Base-by-base conservation (phyloP, 2,888 invertebrate species). In the Aphodius granarius region DNA sequence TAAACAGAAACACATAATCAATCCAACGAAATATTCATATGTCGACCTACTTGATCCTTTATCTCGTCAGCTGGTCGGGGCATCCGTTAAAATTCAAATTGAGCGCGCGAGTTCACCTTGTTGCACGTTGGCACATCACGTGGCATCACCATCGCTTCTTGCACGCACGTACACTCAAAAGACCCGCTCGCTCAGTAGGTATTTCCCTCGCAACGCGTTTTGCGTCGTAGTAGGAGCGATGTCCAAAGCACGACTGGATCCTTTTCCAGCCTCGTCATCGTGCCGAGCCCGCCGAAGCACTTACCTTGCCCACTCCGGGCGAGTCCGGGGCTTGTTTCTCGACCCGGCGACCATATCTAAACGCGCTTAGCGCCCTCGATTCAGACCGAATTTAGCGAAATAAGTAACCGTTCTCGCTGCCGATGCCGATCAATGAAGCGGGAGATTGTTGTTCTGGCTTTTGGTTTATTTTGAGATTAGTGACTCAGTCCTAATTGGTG, bases 291-390 rank as follows among this genome's bases (percentile, higher is more conserved):
- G 43, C 43, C 73, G 22, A 70, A 23, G 70, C 22, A 21, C 74
- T 75, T 72, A 75, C 75, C 75, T 75, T 75, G 72, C 75, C 72
- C 75, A 75, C 75, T 75, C 43, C 72, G 23, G 62, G 70, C 19
- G 68, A 63, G 64, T 73, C 73, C 73, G 70, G 76, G 76, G 76
- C 76, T 76, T 76, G 76, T 73, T n/a, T 76, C 68, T 66, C 63
- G 71, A 73, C 73, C 73, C 65, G 62, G 23, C 21, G 71, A 62
- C 19, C 70, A 65, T 70, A 68, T 76, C 76, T 76, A 73, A 76
- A 73, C 70, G 70, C 65, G 63, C 73, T 63, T 43, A 43, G 43
- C 43, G 43, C 43, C 43, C 43, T 43, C 43, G 43, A 43, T 43
- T 43, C 13, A 43, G 43, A 43, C 2, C 43, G 43, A 43, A 43